These are phyloP conservation scores for Salpingus planirostris DNA, from an alignment of 2,888 invertebrate species.

Conservation along the genomic window DNA sequence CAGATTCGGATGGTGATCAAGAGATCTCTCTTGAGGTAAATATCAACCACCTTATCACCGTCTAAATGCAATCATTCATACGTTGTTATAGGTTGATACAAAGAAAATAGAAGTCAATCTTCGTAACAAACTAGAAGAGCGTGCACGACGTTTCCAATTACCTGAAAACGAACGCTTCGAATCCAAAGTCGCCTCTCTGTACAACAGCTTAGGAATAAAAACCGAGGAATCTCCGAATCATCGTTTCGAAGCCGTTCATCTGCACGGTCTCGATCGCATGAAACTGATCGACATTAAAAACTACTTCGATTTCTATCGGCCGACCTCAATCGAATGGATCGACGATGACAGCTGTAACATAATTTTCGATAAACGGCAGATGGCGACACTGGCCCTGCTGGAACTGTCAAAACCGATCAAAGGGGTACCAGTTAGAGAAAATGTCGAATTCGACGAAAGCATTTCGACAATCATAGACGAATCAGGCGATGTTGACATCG, in stretches of 20 bases:
- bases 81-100: too few species aligned
- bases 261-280: slow-evolving; percentile 67
- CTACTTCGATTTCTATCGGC: slow-evolving; percentile 68
- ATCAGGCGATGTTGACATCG: slow-evolving; percentile 27
- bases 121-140: slow-evolving; percentile 46
- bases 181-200: slow-evolving; percentile 36
- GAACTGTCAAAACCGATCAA: slow-evolving; percentile 44
- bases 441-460: slow-evolving; percentile 22
- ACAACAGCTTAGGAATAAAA: slow-evolving; percentile 48
- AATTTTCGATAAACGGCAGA: slow-evolving; percentile 51
- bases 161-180: slow-evolving; percentile 39
- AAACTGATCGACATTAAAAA: slow-evolving; percentile 69
- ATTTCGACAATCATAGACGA: slow-evolving; percentile 21
- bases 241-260: slow-evolving; percentile 64
- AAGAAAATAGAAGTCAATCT: slow-evolving; percentile 45
- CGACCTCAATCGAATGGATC: slow-evolving; percentile 74
- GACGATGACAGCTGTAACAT: slow-evolving; percentile 70
- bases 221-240: slow-evolving; percentile 53
- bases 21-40: too few species aligned
- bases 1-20: slow-evolving; percentile 10
- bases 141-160: slow-evolving; percentile 51
- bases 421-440: slow-evolving; percentile 28
- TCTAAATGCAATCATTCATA: background rate
- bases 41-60: slow-evolving; percentile 1
- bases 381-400: slow-evolving; percentile 52